A percentile compares a stretch with the other conserved stretches of the same genome.
Evolutionary conservation across 2,113 vertebrate genomes (phyloP).

Genomic region (Empidonax traillii): DNA sequence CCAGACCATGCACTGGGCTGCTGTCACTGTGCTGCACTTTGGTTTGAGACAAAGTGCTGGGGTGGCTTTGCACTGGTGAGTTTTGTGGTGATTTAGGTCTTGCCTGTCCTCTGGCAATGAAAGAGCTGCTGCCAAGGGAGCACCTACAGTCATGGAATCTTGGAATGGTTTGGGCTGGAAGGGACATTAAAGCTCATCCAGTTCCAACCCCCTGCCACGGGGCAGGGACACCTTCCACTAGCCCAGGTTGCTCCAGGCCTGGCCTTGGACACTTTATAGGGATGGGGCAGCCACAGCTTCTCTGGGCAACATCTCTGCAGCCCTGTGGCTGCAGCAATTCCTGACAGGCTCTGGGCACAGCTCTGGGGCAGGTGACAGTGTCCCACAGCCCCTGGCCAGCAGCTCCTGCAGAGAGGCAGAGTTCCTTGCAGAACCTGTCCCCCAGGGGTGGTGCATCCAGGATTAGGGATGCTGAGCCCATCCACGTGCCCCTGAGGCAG

Average conservation of each 20-base stretch:
- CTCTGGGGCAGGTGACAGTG: background rate
- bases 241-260: background rate
- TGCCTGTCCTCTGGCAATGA: background rate
- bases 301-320: background rate
- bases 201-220: background rate
- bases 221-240: background rate
- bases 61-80: background rate
- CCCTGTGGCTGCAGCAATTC: background rate
- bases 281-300: background rate
- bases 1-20: background rate
- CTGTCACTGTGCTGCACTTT: accelerated
- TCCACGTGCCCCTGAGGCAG: background rate
- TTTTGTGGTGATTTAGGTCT: no score
- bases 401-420: background rate
- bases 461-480: background rate
- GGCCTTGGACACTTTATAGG: background rate
- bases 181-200: background rate
- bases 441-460: background rate
- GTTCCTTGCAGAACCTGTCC: background rate
- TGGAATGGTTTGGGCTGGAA: background rate
- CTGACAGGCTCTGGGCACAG: background rate
- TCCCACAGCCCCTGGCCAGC: background rate
- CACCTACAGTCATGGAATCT: background rate
- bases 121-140: background rate
- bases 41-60: background rate